Percentiles rank a stretch among this genome's conserved stretches.
These are phyloP conservation scores for Varecia variegata DNA, from an alignment of 2,797 vertebrate genomes.

Conservation along the genomic window DNA sequence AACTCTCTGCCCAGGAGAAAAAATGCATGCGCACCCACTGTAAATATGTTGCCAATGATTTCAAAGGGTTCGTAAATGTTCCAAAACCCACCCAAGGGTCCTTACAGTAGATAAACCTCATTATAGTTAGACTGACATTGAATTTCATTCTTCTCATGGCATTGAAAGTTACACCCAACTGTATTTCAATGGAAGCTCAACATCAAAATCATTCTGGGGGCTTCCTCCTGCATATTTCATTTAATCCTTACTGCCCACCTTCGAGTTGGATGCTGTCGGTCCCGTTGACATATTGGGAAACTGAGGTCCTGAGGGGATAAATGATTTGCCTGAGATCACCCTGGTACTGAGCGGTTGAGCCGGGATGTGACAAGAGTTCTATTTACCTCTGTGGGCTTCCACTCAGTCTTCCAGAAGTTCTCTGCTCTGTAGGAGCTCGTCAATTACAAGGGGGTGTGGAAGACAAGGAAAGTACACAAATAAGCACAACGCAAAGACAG, in stretches of 20 bases:
- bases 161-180: background rate
- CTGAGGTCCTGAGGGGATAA: background rate
- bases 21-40: background rate
- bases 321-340: background rate
- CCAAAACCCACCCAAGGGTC: background rate
- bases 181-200: background rate
- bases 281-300: background rate
- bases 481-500: background rate
- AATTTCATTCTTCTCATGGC: background rate
- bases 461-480: background rate
- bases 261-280: background rate
- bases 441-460: background rate
- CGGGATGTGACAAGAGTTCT: background rate
- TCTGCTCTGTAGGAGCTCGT: background rate
- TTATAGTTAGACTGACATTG: background rate
- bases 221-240: background rate
- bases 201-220: background rate
- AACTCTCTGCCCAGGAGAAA: background rate
- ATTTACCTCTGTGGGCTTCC: background rate
- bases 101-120: background rate
- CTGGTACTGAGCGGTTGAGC: rapidly evolving
- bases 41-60: background rate
- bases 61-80: background rate
- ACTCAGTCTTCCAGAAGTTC: background rate
- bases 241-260: background rate